Conservation (phyloP, 2,888 invertebrate species). For the Antitype chi region DNA sequence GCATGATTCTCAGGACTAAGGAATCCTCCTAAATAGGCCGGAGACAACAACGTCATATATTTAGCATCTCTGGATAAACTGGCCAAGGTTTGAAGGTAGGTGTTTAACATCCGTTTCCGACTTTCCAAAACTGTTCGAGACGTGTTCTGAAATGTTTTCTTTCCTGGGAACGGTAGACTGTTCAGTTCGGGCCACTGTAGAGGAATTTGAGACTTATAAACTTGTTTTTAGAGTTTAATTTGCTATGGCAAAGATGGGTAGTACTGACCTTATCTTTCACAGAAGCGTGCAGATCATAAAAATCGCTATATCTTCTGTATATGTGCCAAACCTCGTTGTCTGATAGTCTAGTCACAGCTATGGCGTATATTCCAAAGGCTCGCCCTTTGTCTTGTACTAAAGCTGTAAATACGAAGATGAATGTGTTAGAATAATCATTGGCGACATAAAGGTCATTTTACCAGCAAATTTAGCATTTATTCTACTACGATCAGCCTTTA, state of each 20-base stretch:
- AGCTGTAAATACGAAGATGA: conserved; percentile 82
- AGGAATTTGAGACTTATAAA: neutral
- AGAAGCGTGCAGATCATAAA: conserved; percentile 96
- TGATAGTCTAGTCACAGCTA: conserved; percentile 93
- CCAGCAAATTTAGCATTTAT: too few relatives aligned
- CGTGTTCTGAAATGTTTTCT: conserved; percentile 98
- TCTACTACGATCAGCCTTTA: too few relatives aligned
- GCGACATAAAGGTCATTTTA: too few relatives aligned
- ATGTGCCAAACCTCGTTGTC: conserved; percentile 97
- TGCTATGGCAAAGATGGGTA: neutral
- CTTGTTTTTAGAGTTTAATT: neutral
- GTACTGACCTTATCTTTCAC: conserved; percentile 92
- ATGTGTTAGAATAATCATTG: too few relatives aligned
- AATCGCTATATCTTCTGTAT: conserved; percentile 98
- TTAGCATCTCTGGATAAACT: conserved; percentile 81
- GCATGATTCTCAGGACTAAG: conserved; percentile 86
- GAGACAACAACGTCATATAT: conserved; percentile 83
- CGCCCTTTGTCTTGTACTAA: conserved; percentile 95
- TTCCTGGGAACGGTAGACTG: conserved; percentile 96
- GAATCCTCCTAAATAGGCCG: conserved; percentile 86
- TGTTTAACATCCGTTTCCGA: conserved; percentile 95
- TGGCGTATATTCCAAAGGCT: conserved; percentile 97
- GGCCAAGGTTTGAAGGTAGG: conserved; percentile 93
- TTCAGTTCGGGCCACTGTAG: conserved; percentile 94
- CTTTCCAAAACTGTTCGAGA: conserved; percentile 96